Percentiles rank a stretch among this genome's conserved stretches.
Evolutionary conservation across 2,113 vertebrate genomes (phyloP).

Genomic region (Xiphias gladius): DNA sequence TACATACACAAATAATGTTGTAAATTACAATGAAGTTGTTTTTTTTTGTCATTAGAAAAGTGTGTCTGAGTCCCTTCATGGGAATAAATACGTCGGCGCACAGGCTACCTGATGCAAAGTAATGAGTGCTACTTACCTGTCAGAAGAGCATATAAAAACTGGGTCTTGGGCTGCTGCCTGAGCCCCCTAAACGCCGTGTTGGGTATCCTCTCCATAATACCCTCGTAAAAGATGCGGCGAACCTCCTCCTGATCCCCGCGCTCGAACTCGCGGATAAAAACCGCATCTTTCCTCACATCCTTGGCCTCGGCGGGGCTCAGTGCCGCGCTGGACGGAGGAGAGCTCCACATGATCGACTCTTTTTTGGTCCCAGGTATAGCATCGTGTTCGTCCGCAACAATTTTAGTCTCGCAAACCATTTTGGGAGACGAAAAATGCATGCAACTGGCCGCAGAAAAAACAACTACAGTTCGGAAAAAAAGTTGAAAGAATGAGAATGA

Average conservation of each 20-base stretch:
- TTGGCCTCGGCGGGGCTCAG: constrained; percentile 76
- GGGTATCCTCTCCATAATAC: constrained; percentile 96
- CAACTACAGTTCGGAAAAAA: constrained; percentile 57
- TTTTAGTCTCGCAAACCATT: constrained; percentile 99
- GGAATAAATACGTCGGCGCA: not conserved
- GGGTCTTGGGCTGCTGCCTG: constrained; percentile 89
- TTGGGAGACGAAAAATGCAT: constrained; percentile 97
- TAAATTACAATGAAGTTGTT: not conserved
- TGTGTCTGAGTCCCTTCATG: not conserved
- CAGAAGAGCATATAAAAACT: constrained; percentile 91
- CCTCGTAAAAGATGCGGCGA: constrained; percentile 95
- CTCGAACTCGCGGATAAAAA: constrained; percentile 94
- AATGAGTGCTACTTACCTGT: constrained; percentile 87
- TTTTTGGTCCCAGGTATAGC: constrained; percentile 91
- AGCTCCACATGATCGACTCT: constrained; percentile 93
- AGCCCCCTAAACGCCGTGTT: constrained; percentile 95
- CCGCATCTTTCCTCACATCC: constrained; percentile 82
- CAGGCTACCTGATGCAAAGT: not conserved
- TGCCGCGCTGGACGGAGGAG: constrained; percentile 83
- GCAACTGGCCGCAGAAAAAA: constrained; percentile 88
- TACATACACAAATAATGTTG: not conserved
- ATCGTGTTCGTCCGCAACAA: constrained; percentile 94
- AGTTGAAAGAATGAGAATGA: constrained; percentile 29
- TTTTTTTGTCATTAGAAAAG: constrained; percentile 1
- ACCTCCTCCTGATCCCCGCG: constrained; percentile 89